Evolutionary conservation across 2,888 invertebrate species (phyloP), one percentile per base, ranked within the genome.

Genomic region (Epiblema foenella): DNA sequence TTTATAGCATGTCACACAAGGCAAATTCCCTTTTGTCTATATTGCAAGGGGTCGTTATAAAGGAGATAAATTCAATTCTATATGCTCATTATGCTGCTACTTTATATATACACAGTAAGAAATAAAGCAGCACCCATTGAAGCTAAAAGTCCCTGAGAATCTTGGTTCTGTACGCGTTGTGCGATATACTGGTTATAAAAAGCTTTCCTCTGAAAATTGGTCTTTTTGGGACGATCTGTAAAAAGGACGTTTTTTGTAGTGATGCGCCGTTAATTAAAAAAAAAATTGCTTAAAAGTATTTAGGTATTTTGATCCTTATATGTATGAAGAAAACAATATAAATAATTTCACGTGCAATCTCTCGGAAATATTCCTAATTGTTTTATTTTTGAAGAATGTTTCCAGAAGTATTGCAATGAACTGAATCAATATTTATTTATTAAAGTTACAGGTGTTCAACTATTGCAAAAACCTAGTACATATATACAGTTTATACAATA

Each of bases 21-120:
- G 39, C 12, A 39, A 39, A n/a, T 42, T 2, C 4, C 2, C 42
- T 42, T 15, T 52, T 4, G 4, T 52, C 11, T 20, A 12, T 12
- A 52, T 2, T 46, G 29, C 60, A 60, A 60, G 11, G 12, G 59
- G n/a, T 20, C 15, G 46, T 10, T 10, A 24, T 60, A 60, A 17
- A 49, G 29, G 29, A 62, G 60, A 74, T 56, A 78, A 76, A 80
- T 57, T 86, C 82, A 84, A 85, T 83, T 85, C 85, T 82, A 84
- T 78, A 73, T 75, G 83, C 84, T 84, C 85, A 33, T 49, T 17
- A 62, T 83, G 83, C 83, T 78, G 72, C 77, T 51, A 60, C 11
- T 8, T 54, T 52, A 7, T 60, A 18, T 24, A 42, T 18, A 10
- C 20, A 54, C 10, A 10, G 18, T 42, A 60, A 12, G 24, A 66